Evolutionary conservation across 2,113 vertebrate species (phyloP).

Genomic region (Barnardius zonarius): DNA sequence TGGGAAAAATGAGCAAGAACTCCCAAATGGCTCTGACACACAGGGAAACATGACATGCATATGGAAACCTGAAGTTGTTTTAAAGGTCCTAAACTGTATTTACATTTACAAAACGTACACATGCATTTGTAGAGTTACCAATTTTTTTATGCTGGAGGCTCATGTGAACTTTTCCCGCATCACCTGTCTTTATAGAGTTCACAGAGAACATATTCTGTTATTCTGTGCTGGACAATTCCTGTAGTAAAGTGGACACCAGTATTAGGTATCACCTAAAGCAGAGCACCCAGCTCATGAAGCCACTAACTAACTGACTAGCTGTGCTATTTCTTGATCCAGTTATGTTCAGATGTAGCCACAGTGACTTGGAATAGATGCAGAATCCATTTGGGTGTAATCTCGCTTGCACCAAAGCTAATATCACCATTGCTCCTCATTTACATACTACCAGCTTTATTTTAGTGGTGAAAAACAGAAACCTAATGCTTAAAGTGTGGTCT

Average conservation of each 20-base stretch:
- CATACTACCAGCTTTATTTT: background rate
- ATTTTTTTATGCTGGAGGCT: background rate
- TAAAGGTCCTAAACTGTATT: background rate
- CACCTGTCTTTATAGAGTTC: background rate
- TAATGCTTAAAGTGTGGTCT: background rate
- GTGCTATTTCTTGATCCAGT: background rate
- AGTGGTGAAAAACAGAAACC: background rate
- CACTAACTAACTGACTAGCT: background rate
- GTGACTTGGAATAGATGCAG: background rate
- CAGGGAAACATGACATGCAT: background rate
- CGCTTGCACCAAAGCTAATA: background rate
- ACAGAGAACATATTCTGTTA: background rate
- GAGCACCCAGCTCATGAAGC: background rate
- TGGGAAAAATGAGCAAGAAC: accelerated
- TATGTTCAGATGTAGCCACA: background rate
- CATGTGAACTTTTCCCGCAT: background rate
- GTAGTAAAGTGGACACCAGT: accelerated
- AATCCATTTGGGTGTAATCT: background rate
- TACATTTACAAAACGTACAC: background rate
- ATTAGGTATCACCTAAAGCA: background rate
- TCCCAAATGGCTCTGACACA: background rate
- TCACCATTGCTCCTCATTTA: background rate
- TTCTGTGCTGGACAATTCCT: background rate
- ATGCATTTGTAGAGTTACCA: background rate
- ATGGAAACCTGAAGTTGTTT: background rate